These are phyloP conservation scores for Calycopis cecrops DNA, from an alignment of 1,140 invertebrate genomes.

Conservation along the genomic window DNA sequence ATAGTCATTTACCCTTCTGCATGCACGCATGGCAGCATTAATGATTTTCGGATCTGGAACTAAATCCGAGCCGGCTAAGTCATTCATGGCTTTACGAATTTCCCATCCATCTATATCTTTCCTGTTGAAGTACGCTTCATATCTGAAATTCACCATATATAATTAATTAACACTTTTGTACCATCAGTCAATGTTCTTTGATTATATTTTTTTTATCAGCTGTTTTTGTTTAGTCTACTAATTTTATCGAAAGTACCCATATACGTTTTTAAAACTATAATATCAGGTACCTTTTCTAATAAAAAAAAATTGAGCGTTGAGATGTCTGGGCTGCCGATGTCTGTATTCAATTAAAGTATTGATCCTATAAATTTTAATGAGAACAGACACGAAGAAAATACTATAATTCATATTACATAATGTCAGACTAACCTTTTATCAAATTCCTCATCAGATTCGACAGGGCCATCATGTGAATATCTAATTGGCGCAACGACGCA, in stretches of 20 bases:
- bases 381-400: too few relatives aligned
- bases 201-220: not conserved
- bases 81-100: slow-evolving; percentile 91
- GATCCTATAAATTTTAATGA: too few relatives aligned
- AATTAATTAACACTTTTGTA: slow-evolving; percentile 18
- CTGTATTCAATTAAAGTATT: too few relatives aligned
- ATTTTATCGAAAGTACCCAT: too few relatives aligned
- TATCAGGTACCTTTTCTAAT: too few relatives aligned
- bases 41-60: slow-evolving; percentile 97
- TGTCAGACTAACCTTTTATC: slow-evolving; percentile 63
- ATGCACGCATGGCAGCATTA: slow-evolving; percentile 93
- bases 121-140: slow-evolving; percentile 90
- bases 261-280: too few relatives aligned
- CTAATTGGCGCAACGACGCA: slow-evolving; percentile 44
- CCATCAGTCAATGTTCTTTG: not conserved
- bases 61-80: slow-evolving; percentile 91
- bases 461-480: slow-evolving; percentile 48
- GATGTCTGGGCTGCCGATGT: too few relatives aligned
- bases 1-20: slow-evolving; percentile 95
- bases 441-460: slow-evolving; percentile 65
- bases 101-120: slow-evolving; percentile 97
- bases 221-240: not conserved
- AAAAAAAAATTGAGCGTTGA: too few relatives aligned
- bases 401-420: slow-evolving; percentile 64
- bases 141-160: slow-evolving; percentile 75